Conservation (phyloP, 1,140 invertebrate species). For the Rhopalosiphum padi region DNA sequence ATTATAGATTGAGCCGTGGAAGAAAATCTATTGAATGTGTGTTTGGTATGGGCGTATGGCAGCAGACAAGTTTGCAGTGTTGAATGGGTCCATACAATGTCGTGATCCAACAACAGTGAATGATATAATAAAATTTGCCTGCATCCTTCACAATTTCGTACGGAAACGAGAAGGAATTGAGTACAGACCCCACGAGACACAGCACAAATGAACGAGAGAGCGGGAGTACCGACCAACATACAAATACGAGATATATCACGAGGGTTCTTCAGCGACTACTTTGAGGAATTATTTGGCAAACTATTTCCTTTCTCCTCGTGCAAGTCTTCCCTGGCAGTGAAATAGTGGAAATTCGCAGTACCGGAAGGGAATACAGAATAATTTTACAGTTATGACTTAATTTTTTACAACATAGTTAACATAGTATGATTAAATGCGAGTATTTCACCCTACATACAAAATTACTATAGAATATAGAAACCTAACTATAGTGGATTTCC, state of each 20-base stretch:
- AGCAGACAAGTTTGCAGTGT: conserved; percentile 58
- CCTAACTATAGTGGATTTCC: too few relatives aligned
- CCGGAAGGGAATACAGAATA: background rate
- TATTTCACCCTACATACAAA: too few relatives aligned
- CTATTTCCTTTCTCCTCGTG: conserved; percentile 60
- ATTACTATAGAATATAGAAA: too few relatives aligned
- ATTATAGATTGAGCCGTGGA: conserved; percentile 62
- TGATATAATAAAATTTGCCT: conserved; percentile 59
- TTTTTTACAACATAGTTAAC: too few relatives aligned
- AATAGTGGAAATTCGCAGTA: conserved; percentile 47
- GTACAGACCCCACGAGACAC: conserved; percentile 55
- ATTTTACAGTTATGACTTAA: background rate
- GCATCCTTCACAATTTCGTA: conserved; percentile 58
- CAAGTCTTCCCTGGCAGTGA: conserved; percentile 59
- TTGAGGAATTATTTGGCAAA: conserved; percentile 60
- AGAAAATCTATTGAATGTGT: conserved; percentile 64
- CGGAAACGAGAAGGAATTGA: conserved; percentile 58
- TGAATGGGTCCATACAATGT: conserved; percentile 59
- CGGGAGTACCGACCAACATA: conserved; percentile 37
- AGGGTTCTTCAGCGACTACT: conserved; percentile 58
- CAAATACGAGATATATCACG: background rate
- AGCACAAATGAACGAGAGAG: conserved; percentile 58
- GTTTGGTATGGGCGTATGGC: conserved; percentile 65
- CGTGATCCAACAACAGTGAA: conserved; percentile 60
- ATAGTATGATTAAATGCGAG: too few relatives aligned